Evolutionary conservation across 1,140 invertebrate genomes (phyloP).

Genomic region (Leptinotarsa defecta): DNA sequence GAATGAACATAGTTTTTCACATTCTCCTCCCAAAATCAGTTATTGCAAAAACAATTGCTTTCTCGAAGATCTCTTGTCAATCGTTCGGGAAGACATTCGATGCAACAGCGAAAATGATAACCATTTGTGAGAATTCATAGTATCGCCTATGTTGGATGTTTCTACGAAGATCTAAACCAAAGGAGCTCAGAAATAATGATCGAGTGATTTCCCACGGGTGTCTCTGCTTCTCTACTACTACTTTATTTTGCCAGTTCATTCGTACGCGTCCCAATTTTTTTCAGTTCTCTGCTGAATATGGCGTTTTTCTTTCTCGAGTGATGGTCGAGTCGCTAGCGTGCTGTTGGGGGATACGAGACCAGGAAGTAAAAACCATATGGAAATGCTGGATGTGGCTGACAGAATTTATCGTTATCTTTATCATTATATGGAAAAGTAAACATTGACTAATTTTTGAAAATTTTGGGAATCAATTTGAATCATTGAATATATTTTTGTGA

Average conservation of each 20-base stretch:
- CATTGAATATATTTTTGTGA: too few species aligned
- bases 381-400: too few species aligned
- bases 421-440: too few species aligned
- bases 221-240: background rate
- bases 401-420: too few species aligned
- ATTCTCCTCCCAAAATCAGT: too few species aligned
- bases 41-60: too few species aligned
- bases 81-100: background rate
- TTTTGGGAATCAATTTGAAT: too few species aligned
- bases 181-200: slow-evolving; percentile 24
- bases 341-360: too few species aligned
- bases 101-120: background rate
- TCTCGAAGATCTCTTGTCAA: background rate
- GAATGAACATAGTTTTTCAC: too few species aligned
- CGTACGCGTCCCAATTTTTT: background rate
- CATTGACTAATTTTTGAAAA: too few species aligned
- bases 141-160: slow-evolving; percentile 7
- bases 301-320: background rate
- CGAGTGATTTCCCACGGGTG: slow-evolving; percentile 33
- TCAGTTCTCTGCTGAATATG: background rate
- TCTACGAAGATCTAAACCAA: slow-evolving; percentile 8
- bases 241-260: background rate
- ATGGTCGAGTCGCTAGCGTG: too few species aligned
- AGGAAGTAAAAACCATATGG: too few species aligned
- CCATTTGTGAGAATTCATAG: slow-evolving; percentile 11